Conservation (phyloP, 1,140 invertebrate species). For the Heliconius hewitsoni region DNA sequence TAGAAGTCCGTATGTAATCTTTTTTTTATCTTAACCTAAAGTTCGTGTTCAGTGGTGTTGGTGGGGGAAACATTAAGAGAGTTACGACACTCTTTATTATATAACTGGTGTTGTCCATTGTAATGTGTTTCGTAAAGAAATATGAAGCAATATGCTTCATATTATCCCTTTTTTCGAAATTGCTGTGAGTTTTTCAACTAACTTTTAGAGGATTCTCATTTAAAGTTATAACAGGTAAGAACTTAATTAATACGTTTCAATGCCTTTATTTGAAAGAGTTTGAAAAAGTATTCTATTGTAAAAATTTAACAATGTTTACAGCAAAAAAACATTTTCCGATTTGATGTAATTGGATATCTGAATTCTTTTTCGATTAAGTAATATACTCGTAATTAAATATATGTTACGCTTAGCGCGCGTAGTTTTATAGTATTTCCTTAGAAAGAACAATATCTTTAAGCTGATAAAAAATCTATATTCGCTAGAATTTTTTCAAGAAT, state of each 20-base stretch:
- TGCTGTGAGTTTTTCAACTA: not conserved
- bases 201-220: not conserved
- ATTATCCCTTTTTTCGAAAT: not conserved
- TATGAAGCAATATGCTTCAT: not conserved
- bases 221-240: slow-evolving; percentile 14
- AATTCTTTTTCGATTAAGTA: too few species aligned
- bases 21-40: not conserved
- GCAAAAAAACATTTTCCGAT: too few species aligned
- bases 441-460: too few species aligned
- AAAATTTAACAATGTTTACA: not conserved
- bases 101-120: not conserved
- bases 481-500: too few species aligned
- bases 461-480: too few species aligned
- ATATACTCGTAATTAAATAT: too few species aligned
- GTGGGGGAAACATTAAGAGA: not conserved
- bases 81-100: not conserved
- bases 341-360: too few species aligned
- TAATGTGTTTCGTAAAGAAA: not conserved
- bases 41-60: not conserved
- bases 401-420: too few species aligned
- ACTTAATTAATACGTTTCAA: not conserved
- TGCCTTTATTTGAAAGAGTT: not conserved
- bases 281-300: not conserved
- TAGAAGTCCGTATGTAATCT: not conserved
- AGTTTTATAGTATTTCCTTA: too few species aligned